Evolutionary conservation across 2,113 vertebrate genomes (phyloP), one percentile per base, ranked within the genome.

Genomic region (Emydocephalus ijimae): DNA sequence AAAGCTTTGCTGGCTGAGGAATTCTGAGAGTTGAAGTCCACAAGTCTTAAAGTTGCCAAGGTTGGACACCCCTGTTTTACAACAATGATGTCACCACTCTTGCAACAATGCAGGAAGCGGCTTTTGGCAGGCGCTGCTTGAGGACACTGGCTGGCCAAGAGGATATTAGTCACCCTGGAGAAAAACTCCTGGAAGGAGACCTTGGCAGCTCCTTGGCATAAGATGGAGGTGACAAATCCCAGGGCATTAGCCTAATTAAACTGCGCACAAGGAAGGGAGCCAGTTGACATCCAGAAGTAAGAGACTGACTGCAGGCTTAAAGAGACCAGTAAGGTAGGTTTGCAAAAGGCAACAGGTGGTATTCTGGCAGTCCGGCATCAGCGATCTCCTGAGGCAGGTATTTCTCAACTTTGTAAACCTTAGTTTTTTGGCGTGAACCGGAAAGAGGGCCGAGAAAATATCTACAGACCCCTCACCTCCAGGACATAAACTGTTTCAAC

Each of bases 221-320:
- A 81, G 89, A 85, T 89, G 15, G 34, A 18, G 61, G 88, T 50
- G 45, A 26, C 18, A 92, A 39, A 48, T 92, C 94, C 89, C 90
- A 39, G 29, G 50, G 50, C 90, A 81, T 90, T 34, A 92, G 34
- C 11, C 50, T 92, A 9, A 20, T 6, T 89, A 89, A 21, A 90
- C 81, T 92, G 94, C 54, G 59, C 2, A 15, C 48, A 20, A 21
- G 74, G 87, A 24, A 15, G 20, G 24, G 4, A 0, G 87, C 90
- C 93, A 21, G 4, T 48, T 2, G 91, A 92, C 91, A 61, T 14
- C 86, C 5, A 10, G 55, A 10, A 15, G 50, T 50, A 3, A 29
- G 12, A 56, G 61, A 18, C n/a, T 43, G 23, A 3, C 87, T 74
- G 34, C 61, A 55, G 61, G 4, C 3, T 24, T 21, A 18, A 48